phyloP scores from a whole-genome alignment of 2,113 vertebrate genomes.

The Bathybates hornii region DNA sequence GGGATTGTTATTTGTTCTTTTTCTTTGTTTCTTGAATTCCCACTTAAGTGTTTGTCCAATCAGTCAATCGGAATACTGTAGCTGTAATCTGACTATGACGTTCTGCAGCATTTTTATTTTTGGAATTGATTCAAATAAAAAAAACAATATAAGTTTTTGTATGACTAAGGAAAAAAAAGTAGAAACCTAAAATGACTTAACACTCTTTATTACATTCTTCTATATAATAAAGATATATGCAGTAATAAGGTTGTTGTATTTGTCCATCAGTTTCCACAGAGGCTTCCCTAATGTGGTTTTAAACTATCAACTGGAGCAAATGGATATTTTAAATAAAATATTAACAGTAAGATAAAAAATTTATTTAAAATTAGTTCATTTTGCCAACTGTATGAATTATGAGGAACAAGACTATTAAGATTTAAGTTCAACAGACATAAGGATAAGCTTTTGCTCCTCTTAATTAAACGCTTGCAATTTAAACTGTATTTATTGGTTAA shows the following conservation, averaged over 20 bases:
- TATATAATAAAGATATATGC: background rate
- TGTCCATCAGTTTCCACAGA: background rate
- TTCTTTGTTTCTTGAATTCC: background rate
- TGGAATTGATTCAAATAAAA: background rate
- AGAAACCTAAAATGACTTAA: background rate
- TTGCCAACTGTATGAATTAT: background rate
- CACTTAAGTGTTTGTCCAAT: background rate
- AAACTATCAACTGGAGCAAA: background rate
- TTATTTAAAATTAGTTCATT: background rate
- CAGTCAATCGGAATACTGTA: background rate
- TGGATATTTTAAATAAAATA: background rate
- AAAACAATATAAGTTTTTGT: background rate
- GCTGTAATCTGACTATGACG: background rate
- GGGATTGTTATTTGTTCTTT: background rate
- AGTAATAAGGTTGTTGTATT: background rate
- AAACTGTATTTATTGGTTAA: background rate
- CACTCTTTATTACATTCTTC: background rate
- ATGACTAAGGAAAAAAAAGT: background rate
- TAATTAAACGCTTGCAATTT: slow-evolving; percentile 3
- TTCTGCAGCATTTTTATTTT: background rate
- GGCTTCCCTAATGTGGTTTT: background rate
- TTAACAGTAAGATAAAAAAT: background rate
- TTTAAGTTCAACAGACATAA: background rate
- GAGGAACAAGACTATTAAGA: background rate
- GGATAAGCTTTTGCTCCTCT: background rate